These are phyloP conservation scores for Antigone vipio DNA, from an alignment of 2,113 vertebrate genomes.

Conservation along the genomic window DNA sequence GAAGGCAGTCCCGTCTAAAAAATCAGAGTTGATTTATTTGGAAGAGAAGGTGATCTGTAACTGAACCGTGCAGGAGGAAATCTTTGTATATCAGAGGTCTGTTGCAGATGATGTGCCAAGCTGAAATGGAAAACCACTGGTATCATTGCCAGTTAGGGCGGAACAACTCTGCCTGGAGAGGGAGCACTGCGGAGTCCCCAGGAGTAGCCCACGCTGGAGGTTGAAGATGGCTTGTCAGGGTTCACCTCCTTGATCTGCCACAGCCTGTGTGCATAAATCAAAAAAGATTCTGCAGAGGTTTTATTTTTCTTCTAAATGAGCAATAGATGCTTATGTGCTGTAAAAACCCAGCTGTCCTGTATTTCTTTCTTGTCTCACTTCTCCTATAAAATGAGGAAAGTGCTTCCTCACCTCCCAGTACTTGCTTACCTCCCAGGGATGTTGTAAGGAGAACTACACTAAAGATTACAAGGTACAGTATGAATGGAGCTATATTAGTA, in stretches of 20 bases:
- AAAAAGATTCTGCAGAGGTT: background rate
- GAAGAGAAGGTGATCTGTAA: background rate
- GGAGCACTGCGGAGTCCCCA: fast-evolving
- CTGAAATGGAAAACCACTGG: background rate
- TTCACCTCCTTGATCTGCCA: background rate
- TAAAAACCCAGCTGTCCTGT: background rate
- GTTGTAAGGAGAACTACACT: background rate
- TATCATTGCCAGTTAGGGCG: background rate
- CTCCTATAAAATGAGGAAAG: background rate
- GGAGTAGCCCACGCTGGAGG: background rate
- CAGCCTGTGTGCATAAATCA: background rate
- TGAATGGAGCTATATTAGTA: background rate
- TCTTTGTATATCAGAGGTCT: background rate
- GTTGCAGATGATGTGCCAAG: background rate
- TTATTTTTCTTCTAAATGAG: background rate
- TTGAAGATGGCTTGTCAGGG: fast-evolving
- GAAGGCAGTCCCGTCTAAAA: background rate
- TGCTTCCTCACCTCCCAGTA: background rate
- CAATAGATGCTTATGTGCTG: background rate
- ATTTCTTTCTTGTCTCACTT: background rate
- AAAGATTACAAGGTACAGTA: background rate
- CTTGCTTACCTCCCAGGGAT: background rate
- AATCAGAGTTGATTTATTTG: background rate
- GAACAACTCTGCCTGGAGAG: background rate
- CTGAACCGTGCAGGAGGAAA: background rate